Conservation (phyloP, 2,113 vertebrate genomes). For the Apeltes quadracus region DNA sequence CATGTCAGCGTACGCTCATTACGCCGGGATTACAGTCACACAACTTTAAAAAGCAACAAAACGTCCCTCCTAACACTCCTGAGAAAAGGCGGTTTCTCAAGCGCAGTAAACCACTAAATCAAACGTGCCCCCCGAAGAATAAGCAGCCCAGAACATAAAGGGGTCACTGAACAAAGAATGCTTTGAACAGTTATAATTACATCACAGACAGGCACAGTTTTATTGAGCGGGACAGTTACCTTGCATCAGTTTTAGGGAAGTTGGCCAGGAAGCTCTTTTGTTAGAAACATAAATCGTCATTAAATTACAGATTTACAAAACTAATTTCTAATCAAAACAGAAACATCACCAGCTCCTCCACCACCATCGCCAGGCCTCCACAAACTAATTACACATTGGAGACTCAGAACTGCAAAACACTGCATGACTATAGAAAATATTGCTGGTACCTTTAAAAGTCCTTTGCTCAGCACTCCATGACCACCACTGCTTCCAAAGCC, state of each 20-base stretch:
- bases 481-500: neutral
- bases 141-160: constrained; percentile 69
- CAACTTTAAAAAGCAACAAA: constrained; percentile 61
- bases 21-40: constrained; percentile 75
- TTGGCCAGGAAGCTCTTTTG: constrained; percentile 31
- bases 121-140: constrained; percentile 60
- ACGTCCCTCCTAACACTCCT: constrained; percentile 58
- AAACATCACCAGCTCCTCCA: neutral
- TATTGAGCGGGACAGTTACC: constrained; percentile 64
- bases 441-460: neutral
- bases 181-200: constrained; percentile 78
- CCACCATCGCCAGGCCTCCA: constrained; percentile 14
- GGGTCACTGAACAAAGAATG: constrained; percentile 82
- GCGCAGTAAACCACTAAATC: constrained; percentile 66
- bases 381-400: neutral
- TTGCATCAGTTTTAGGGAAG: constrained; percentile 65
- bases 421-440: neutral
- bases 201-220: constrained; percentile 66
- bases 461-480: neutral
- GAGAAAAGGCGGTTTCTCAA: constrained; percentile 65
- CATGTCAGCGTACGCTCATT: constrained; percentile 69
- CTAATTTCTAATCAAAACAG: constrained; percentile 39
- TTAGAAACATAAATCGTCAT: constrained; percentile 30
- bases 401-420: neutral
- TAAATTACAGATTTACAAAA: constrained; percentile 38